phyloP scores from a whole-genome alignment of 64 coral and sea anemone species.

The Trachythela sp. region DNA sequence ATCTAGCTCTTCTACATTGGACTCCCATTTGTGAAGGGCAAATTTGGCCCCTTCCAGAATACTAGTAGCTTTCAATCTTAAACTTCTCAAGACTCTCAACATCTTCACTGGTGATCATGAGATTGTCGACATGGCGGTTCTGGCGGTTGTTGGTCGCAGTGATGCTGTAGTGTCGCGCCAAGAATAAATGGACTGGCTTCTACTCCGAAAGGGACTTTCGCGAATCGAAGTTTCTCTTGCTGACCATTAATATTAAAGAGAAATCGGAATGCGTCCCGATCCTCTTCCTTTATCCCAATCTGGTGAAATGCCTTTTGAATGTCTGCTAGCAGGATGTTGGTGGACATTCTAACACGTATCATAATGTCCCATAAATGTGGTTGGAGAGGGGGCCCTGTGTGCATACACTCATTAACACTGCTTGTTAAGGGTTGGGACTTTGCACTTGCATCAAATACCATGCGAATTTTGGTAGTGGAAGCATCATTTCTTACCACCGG shows the following conservation, averaged over 20 bases:
- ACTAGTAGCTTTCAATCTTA: not conserved
- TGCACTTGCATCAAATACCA: not conserved
- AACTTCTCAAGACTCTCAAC: not conserved
- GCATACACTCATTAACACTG: not conserved
- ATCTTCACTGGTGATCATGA: not conserved
- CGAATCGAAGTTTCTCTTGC: no score
- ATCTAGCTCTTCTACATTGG: not conserved
- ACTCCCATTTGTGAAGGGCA: not conserved
- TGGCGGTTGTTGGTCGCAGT: not conserved
- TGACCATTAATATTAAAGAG: no score
- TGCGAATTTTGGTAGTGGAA: not conserved
- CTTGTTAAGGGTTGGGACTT: no score
- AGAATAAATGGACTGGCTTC: no score
- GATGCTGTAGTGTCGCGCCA: no score
- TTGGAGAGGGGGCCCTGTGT: not conserved
- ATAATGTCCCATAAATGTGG: not conserved
- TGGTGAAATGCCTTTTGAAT: no score
- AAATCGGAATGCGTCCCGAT: no score
- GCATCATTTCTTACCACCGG: not conserved
- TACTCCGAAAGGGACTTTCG: no score
- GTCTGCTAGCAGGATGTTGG: not conserved
- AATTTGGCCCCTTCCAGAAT: not conserved
- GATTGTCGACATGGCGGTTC: not conserved
- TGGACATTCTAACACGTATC: not conserved
- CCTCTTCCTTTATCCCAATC: no score